phyloP scores from a whole-genome alignment of 1,140 invertebrate genomes.

The Heliconius nattereri region DNA sequence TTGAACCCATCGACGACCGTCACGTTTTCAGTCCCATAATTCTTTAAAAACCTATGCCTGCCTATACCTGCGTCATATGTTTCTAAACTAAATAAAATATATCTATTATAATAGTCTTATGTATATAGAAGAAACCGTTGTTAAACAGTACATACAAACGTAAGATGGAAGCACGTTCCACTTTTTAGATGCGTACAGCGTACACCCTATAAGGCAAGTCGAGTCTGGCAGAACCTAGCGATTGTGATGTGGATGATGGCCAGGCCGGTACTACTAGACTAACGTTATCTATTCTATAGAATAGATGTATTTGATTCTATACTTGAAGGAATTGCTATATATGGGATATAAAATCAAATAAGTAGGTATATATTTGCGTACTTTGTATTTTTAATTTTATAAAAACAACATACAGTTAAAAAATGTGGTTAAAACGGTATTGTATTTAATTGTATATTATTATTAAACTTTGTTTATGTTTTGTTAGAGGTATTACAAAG shows the following conservation, averaged over 20 bases:
- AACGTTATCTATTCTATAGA: conserved; percentile 16
- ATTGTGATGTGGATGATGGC: conserved; percentile 13
- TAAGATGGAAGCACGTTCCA: conserved; percentile 13
- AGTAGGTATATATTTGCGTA: too few relatives aligned
- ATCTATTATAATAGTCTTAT: neutral
- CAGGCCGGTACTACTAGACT: conserved; percentile 7
- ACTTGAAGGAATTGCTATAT: neutral
- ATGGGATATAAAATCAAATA: neutral
- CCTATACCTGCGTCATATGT: too few relatives aligned
- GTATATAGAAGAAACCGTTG: neutral
- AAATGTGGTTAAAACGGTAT: too few relatives aligned
- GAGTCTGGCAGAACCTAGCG: conserved; percentile 7
- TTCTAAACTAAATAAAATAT: neutral
- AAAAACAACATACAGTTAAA: too few relatives aligned
- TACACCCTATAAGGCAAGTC: conserved; percentile 14
- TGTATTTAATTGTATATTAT: too few relatives aligned
- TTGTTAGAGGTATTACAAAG: too few relatives aligned
- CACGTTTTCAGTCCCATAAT: too few relatives aligned
- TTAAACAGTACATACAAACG: conserved; percentile 5
- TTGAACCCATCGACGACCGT: too few relatives aligned
- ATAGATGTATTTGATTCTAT: neutral
- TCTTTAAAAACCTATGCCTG: too few relatives aligned
- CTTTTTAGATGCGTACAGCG: conserved; percentile 13
- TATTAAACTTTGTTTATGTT: too few relatives aligned
- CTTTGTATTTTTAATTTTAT: too few relatives aligned